phyloP scores from a whole-genome alignment of 2,797 vertebrate species.

The Acanthornis magna region DNA sequence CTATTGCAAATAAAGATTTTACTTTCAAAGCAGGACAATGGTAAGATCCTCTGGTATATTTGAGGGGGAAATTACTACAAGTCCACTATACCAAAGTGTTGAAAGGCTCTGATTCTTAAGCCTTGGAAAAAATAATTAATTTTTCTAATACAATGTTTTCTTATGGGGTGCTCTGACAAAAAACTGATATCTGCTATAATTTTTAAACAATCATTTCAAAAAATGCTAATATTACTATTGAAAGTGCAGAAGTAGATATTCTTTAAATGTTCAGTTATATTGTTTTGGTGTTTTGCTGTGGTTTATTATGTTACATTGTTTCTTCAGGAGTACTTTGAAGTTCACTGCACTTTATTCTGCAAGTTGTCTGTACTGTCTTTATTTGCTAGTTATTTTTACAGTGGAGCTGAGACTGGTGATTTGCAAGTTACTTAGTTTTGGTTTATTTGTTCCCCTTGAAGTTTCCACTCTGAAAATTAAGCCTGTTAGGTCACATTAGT shows the following conservation, averaged over 20 bases:
- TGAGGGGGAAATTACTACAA: neutral
- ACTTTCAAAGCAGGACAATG: conserved; percentile 96
- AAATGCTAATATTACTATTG: neutral
- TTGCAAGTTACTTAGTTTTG: neutral
- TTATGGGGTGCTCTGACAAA: neutral
- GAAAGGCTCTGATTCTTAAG: neutral
- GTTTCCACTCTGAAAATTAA: neutral
- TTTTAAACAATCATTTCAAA: neutral
- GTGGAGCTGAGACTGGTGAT: neutral
- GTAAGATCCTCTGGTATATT: conserved; percentile 75
- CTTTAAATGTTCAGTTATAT: neutral
- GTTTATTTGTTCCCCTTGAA: neutral
- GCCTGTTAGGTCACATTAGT: neutral
- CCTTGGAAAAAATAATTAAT: neutral
- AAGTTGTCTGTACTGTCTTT: neutral
- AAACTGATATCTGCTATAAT: neutral
- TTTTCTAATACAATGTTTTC: neutral
- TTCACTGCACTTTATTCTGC: neutral
- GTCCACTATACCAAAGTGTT: neutral
- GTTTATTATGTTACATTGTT: neutral
- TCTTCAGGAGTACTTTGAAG: neutral
- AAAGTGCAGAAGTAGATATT: neutral
- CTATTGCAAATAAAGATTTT: conserved; percentile 83
- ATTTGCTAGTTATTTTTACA: neutral
- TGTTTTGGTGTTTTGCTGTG: neutral